Percentiles rank a stretch among this genome's conserved stretches.
phyloP scores from a whole-genome alignment of 2,113 vertebrate genomes.

The Mormoops blainvillei region DNA sequence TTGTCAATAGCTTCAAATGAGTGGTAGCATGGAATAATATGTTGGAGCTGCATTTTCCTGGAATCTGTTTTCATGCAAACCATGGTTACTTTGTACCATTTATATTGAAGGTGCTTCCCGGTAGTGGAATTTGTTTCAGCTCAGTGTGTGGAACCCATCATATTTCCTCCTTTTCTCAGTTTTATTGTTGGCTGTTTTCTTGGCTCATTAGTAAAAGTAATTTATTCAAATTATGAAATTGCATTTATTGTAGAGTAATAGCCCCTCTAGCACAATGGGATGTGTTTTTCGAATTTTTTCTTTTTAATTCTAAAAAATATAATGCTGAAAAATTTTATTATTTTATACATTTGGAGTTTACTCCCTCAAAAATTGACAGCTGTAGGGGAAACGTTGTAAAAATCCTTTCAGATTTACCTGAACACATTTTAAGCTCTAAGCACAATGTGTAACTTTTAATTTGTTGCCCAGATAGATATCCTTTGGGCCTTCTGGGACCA shows the following conservation, averaged over 20 bases:
- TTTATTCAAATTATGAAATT: neutral
- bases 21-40: neutral
- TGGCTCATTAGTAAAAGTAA: neutral
- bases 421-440: neutral
- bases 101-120: neutral
- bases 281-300: neutral
- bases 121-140: neutral
- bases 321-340: neutral
- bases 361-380: neutral
- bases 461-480: neutral
- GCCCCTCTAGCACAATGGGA: neutral
- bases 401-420: neutral
- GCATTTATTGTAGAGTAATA: neutral
- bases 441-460: neutral
- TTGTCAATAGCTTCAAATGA: neutral
- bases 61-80: neutral
- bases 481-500: neutral
- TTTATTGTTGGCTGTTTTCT: neutral
- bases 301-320: neutral
- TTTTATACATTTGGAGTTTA: neutral
- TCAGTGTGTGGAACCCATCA: neutral
- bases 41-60: neutral
- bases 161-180: neutral
- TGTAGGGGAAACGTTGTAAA: neutral
- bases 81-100: neutral